Evolutionary conservation across 2,113 vertebrate species (phyloP).

Genomic region (Psammodynastes pulverulentus): DNA sequence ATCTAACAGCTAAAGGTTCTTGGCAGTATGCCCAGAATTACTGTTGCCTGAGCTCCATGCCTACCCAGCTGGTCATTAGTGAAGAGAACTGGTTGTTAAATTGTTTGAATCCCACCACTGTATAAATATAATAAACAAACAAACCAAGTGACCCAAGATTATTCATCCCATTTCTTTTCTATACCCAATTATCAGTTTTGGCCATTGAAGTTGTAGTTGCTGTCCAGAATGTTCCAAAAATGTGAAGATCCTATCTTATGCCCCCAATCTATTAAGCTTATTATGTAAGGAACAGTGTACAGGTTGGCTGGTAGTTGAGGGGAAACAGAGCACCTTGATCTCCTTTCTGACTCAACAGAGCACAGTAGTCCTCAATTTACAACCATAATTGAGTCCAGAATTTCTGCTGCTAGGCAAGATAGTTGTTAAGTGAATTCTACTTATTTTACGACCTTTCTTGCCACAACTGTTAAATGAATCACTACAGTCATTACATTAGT

Average conservation of each 20-base stretch:
- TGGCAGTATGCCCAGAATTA: too few species aligned
- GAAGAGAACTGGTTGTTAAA: too few species aligned
- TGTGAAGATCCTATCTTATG: neutral
- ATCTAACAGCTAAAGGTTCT: too few species aligned
- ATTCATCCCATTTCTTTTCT: neutral
- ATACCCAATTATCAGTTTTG: neutral
- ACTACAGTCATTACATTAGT: neutral
- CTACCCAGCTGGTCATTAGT: too few species aligned
- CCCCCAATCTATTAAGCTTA: neutral
- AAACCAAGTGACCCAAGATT: neutral
- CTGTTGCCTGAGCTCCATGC: too few species aligned
- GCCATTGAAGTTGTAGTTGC: neutral
- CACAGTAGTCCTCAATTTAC: neutral
- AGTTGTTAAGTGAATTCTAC: neutral
- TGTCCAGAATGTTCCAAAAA: neutral
- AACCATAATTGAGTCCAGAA: neutral
- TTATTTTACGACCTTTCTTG: neutral
- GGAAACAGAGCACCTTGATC: neutral
- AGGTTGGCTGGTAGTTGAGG: neutral
- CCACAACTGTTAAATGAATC: neutral
- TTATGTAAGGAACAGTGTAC: neutral
- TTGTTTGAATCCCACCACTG: too few species aligned
- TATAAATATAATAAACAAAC: neutral
- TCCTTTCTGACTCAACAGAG: neutral
- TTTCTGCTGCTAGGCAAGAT: neutral